These are phyloP conservation scores for Dryomyza anilis DNA, from an alignment of 2,888 invertebrate species.

Conservation along the genomic window DNA sequence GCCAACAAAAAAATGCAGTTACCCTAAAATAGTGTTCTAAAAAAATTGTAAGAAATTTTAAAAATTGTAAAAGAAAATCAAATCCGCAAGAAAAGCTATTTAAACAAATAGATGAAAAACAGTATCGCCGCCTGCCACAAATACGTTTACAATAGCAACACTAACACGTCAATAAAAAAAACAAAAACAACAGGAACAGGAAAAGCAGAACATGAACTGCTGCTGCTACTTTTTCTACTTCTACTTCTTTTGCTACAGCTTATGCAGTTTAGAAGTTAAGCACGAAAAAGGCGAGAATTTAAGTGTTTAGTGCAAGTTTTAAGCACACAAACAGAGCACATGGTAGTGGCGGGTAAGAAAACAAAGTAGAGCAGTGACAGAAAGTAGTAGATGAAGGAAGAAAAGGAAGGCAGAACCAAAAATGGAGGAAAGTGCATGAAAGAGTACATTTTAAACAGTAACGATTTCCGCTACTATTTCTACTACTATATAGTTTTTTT, in stretches of 20 bases:
- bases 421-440: not conserved
- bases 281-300: not conserved
- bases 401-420: not conserved
- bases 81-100: not conserved
- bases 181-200: too few species aligned
- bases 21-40: not conserved
- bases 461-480: not conserved
- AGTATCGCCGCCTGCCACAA: not conserved
- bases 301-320: not conserved
- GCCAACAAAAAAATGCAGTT: not conserved
- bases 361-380: not conserved
- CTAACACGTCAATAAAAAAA: not conserved
- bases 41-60: not conserved
- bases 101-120: not conserved
- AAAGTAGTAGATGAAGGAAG: not conserved
- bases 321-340: not conserved
- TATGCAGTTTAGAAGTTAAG: too few species aligned
- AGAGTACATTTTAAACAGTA: not conserved
- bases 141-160: not conserved
- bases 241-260: too few species aligned
- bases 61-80: not conserved
- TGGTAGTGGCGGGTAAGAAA: not conserved
- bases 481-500: too few species aligned
- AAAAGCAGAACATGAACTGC: too few species aligned
- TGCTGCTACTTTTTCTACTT: too few species aligned